Evolutionary conservation across 2,888 invertebrate species (phyloP), one percentile per base, ranked within the genome.

Genomic region (Leucophenga maculata): DNA sequence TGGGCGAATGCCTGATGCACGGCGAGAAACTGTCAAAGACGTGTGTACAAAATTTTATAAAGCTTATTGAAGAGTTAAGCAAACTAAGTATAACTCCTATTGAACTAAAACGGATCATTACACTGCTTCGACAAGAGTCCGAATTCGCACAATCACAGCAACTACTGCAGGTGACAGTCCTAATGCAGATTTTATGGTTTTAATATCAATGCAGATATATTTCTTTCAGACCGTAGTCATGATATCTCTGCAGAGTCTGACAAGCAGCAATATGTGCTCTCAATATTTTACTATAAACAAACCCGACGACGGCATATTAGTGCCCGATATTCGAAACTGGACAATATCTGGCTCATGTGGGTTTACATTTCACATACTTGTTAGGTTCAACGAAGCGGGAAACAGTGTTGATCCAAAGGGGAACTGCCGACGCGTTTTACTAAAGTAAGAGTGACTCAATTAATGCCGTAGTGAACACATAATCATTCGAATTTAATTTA

Each of bases 291-390:
- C 90, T 75, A 87, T 91, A 14, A 89, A 89, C 77, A 87, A 79
- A 72, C 83, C 82, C 46, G 82, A 82, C 75, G 90, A 90, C 78
- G 91, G 91, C 26, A 90, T 92, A 64, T 82, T 86, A n/a, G 88
- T 91, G 54, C 90, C 91, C 1, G 90, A 90, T 55, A 90, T 91
- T 46, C 88, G 89, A 65, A 90, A 90, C 80, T 92, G 91, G 91
- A 89, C 90, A 6, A 90, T 91, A 69, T 89, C 90, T 14, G 89
- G 89, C 0, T 85, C 89, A 1, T 90, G 89, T 78, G 91, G 91
- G n/a, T 91, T 92, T 78, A 89, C 90, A 32, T 91, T 92, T 77
- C 91, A 91, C 78, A 88, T 90, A 39, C 90, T 92, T 87, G 75
- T 92, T 9, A 89, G 91, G 62, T 85, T 92, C 18, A 90, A 83